Base-by-base conservation (phyloP, 2,888 invertebrate species). In the Anthoptus insignis region DNA sequence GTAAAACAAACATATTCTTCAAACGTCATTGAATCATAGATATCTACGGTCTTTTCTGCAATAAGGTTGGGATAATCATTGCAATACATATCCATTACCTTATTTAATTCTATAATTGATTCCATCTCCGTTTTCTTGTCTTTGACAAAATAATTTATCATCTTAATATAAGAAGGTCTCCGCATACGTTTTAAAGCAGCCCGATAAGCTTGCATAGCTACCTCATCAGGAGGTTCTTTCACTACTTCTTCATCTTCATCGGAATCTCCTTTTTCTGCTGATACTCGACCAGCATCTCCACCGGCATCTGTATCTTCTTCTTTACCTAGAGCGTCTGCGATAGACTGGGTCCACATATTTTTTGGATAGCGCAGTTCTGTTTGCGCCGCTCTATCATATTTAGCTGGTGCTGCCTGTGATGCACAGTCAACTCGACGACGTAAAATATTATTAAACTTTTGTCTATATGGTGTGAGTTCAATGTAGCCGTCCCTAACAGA, bases 321-420 rank as follows among this genome's bases (percentile, higher is more conserved):
- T 61, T 77, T 71, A 8, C 87, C 88, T 50, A 90, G 73, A 29
- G 86, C 80, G 68, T 91, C 90, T 21, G 88, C 87, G 70, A 91
- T 86, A 1, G 93, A 96, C 77, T 97, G 97, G 0, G 96, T 95
- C 94, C 95, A 96, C 65, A 94, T 93, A 81, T 97, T 97, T 66
- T 94, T 89, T 0, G 96, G 96, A 80, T 96, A 96, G 39, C 94
- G 94, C 13, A 95, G 94, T 58, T 89, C 91, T 0, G 97, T 97
- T 89, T 97, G 97, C 32, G 95, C 95, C 67, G 92, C 91, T 66
- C 87, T 89, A 14, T 89, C 77, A 0, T 82, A 66, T 52, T 79
- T 86, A 0, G 81, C 65, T 0, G 95, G 94, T 13, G 94, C 93
- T 3, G 94, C 95, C 82, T 97, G 96, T 8, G 91, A 82, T 0